phyloP scores from a whole-genome alignment of 2,888 invertebrate species.

The Venustoraphidia nigricollis region DNA sequence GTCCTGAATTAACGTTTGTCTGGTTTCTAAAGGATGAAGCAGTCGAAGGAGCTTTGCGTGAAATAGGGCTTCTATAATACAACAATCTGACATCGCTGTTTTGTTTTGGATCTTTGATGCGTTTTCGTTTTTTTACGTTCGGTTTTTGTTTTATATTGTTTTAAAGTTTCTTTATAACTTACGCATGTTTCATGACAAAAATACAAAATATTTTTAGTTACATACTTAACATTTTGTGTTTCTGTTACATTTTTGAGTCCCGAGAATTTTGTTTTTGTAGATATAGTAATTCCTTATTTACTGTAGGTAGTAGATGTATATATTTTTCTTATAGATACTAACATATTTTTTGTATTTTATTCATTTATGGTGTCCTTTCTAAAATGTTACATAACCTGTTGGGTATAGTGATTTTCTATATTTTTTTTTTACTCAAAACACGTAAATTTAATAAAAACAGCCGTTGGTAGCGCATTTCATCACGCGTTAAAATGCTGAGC shows the following conservation, averaged over 20 bases:
- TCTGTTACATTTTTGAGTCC: too few relatives aligned
- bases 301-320: neutral
- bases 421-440: too few relatives aligned
- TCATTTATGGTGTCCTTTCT: constrained; percentile 2
- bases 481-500: too few relatives aligned
- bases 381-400: neutral
- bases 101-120: constrained; percentile 8
- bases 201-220: too few relatives aligned
- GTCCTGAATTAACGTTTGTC: constrained; percentile 4
- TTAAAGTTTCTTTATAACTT: too few relatives aligned
- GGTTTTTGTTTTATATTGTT: neutral
- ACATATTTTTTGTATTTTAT: constrained; percentile 2
- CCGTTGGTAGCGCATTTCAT: too few relatives aligned
- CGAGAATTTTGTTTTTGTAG: too few relatives aligned
- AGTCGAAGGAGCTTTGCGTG: constrained; percentile 83
- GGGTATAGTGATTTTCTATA: too few relatives aligned
- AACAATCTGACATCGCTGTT: neutral
- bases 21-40: constrained; percentile 65
- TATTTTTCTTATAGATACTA: constrained; percentile 1
- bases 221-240: too few relatives aligned
- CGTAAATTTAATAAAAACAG: too few relatives aligned
- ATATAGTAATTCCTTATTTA: neutral
- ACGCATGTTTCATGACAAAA: too few relatives aligned
- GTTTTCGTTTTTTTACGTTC: neutral
- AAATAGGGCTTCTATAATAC: constrained; percentile 75